Conservation (phyloP, 1,140 invertebrate genomes). For the Teleogryllus occipitalis region DNA sequence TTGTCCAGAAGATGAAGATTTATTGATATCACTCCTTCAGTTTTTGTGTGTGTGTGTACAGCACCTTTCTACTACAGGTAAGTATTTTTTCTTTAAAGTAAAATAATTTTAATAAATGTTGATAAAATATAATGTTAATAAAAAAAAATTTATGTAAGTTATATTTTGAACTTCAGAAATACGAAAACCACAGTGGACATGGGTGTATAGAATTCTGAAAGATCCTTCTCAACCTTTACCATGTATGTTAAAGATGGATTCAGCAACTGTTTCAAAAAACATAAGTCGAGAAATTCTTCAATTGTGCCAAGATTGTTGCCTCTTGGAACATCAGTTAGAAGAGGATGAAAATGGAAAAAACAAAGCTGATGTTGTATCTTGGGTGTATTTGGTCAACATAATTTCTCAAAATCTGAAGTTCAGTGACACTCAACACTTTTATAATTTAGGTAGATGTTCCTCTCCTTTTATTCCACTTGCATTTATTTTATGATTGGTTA, state of each 20-base stretch:
- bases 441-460: slow-evolving; percentile 41
- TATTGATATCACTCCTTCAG: slow-evolving; percentile 38
- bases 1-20: slow-evolving; percentile 45
- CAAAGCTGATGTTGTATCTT: slow-evolving; percentile 28
- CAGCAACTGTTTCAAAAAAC: slow-evolving; percentile 25
- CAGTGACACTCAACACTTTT: slow-evolving; percentile 40
- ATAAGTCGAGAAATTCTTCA: slow-evolving; percentile 30
- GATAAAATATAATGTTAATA: background rate
- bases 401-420: slow-evolving; percentile 30
- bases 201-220: slow-evolving; percentile 31
- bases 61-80: background rate
- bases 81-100: background rate
- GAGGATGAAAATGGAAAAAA: slow-evolving; percentile 23
- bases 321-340: slow-evolving; percentile 30
- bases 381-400: slow-evolving; percentile 31
- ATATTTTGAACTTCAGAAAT: background rate
- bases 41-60: slow-evolving; percentile 5
- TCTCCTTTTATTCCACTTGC: background rate
- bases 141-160: background rate
- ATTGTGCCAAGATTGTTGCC: slow-evolving; percentile 30
- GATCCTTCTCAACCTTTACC: slow-evolving; percentile 27
- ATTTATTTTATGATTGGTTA: too few relatives aligned
- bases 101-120: too few relatives aligned
- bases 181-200: slow-evolving; percentile 21
- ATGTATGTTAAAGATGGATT: slow-evolving; percentile 25